Evolutionary conservation across 2,113 vertebrate genomes (phyloP).

Genomic region (Caloenas nicobarica): DNA sequence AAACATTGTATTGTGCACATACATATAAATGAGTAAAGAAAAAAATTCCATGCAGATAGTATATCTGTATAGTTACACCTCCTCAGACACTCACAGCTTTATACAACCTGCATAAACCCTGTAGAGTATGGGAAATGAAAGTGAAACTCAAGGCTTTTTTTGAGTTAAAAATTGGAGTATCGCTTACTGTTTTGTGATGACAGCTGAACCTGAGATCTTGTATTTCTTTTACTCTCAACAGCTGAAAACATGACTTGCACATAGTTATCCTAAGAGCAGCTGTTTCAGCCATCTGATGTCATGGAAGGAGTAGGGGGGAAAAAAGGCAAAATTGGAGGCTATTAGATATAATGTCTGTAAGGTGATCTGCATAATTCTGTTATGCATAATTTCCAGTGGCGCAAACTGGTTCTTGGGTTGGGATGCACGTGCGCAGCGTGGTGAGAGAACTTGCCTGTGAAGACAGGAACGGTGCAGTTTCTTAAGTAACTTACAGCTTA

Average conservation of each 20-base stretch:
- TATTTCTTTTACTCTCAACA: neutral
- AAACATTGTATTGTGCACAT: neutral
- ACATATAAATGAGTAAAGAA: neutral
- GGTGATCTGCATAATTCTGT: neutral
- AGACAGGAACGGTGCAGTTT: neutral
- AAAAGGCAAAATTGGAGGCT: neutral
- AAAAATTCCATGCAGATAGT: neutral
- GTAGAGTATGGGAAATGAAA: neutral
- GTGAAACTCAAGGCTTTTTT: neutral
- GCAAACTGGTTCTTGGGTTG: neutral
- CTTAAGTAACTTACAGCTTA: neutral
- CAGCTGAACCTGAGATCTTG: neutral
- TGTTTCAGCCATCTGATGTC: neutral
- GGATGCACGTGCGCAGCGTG: neutral
- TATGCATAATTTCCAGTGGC: neutral
- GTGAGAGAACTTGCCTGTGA: neutral
- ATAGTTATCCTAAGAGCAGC: neutral
- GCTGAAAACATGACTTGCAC: constrained; percentile 13
- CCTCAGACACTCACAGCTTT: neutral
- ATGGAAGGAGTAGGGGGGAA: neutral
- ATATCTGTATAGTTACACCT: neutral
- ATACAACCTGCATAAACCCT: neutral
- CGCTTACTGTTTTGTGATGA: neutral
- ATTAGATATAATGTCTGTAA: neutral
- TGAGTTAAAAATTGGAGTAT: neutral